phyloP scores from a whole-genome alignment of 1,140 invertebrate genomes.

The Bombus superbus region DNA sequence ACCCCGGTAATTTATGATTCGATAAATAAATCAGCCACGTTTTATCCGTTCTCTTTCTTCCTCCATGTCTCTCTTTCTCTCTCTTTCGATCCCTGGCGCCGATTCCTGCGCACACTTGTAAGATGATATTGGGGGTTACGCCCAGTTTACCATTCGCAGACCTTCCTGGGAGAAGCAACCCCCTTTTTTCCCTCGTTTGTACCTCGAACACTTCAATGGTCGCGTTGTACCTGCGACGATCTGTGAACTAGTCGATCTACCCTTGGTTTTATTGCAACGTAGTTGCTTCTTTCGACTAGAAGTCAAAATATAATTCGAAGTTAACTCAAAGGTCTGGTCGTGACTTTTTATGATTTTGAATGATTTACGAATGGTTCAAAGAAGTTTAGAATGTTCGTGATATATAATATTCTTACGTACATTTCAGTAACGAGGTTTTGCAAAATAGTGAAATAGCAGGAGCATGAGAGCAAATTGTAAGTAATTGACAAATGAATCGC shows the following conservation, averaged over 20 bases:
- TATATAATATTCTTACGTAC: not conserved
- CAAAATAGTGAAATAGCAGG: not conserved
- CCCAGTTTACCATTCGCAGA: constrained; percentile 56
- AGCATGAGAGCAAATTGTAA: not conserved
- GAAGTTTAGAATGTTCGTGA: not conserved
- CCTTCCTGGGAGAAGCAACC: constrained; percentile 38
- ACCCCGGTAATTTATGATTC: constrained; percentile 79
- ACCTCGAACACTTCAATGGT: constrained; percentile 32
- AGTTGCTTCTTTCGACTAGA: not conserved
- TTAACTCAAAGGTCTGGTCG: not conserved
- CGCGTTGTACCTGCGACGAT: constrained; percentile 14
- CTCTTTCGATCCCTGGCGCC: constrained; percentile 30
- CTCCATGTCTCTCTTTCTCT: not conserved
- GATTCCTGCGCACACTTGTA: constrained; percentile 71
- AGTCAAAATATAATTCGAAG: not conserved
- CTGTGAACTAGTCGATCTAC: not conserved
- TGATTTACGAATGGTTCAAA: not conserved
- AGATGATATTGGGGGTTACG: constrained; percentile 74
- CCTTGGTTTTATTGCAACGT: not conserved
- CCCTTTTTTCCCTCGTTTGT: constrained; percentile 3
- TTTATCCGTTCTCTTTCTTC: constrained; percentile 34
- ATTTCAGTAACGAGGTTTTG: not conserved
- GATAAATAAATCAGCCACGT: constrained; percentile 78
- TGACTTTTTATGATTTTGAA: not conserved
- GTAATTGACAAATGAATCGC: not conserved